Percentiles rank a stretch among this genome's conserved stretches.
Conservation (phyloP, 1,140 invertebrate genomes). For the Hyles vespertilio region DNA sequence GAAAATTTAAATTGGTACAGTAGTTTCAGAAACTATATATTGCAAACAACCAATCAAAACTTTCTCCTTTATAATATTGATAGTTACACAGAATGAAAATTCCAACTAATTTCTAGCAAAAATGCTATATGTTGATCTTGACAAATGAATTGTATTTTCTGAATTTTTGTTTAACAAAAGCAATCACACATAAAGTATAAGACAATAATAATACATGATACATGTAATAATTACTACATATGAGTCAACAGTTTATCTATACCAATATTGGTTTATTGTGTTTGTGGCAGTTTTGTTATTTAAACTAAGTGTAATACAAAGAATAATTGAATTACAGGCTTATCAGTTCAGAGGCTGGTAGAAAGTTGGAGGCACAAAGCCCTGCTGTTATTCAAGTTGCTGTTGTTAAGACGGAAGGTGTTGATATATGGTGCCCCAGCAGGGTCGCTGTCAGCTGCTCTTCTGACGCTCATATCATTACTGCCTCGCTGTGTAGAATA, state of each 20-base stretch:
- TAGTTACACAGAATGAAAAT: too few relatives aligned
- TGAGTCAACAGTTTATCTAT: neutral
- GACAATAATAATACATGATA: too few relatives aligned
- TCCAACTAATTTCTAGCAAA: too few relatives aligned
- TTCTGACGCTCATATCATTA: slow-evolving; percentile 93
- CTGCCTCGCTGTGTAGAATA: slow-evolving; percentile 93
- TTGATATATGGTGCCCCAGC: slow-evolving; percentile 96
- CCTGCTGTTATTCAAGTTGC: slow-evolving; percentile 94
- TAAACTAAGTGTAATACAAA: neutral
- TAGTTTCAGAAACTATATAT: too few relatives aligned
- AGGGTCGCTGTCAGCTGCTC: slow-evolving; percentile 88
- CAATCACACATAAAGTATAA: too few relatives aligned
- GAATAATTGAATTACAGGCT: slow-evolving; percentile 36
- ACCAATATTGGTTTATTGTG: neutral
- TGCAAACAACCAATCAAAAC: too few relatives aligned
- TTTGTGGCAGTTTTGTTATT: neutral
- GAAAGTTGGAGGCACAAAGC: slow-evolving; percentile 94
- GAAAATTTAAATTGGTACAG: too few relatives aligned
- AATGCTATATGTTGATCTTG: too few relatives aligned
- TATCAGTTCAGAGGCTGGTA: slow-evolving; percentile 78
- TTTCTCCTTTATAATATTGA: too few relatives aligned
- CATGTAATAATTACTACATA: too few relatives aligned
- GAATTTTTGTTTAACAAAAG: too few relatives aligned
- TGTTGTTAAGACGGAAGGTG: slow-evolving; percentile 90
- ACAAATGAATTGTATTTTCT: too few relatives aligned